Evolutionary conservation across 2,797 vertebrate species (phyloP).

Genomic region (Rhincodon typus): DNA sequence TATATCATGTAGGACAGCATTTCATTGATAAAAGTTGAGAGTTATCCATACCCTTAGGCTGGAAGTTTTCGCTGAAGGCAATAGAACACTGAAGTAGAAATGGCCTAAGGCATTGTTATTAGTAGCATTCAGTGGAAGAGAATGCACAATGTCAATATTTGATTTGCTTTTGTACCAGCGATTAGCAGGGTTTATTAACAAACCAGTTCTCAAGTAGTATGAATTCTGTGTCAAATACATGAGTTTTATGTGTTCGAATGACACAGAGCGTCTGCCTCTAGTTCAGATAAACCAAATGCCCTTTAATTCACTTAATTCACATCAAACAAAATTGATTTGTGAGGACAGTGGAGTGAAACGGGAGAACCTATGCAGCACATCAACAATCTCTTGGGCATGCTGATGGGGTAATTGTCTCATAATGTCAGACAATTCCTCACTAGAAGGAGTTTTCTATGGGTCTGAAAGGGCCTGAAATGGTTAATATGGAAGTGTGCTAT

Average conservation of each 20-base stretch:
- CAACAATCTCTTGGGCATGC: neutral
- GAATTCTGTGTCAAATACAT: neutral
- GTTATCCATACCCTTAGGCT: neutral
- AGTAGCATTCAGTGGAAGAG: too few species aligned
- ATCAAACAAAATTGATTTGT: neutral
- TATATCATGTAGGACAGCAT: neutral
- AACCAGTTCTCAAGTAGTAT: neutral
- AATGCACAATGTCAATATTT: neutral
- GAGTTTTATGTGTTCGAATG: neutral
- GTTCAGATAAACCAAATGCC: neutral
- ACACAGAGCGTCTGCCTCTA: neutral
- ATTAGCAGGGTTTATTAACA: neutral
- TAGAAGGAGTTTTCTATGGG: neutral
- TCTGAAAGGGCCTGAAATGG: too few species aligned
- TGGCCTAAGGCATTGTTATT: neutral
- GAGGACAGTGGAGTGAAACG: neutral
- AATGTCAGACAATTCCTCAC: neutral
- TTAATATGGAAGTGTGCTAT: too few species aligned
- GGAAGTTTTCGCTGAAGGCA: slow-evolving; percentile 18
- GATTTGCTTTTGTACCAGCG: neutral
- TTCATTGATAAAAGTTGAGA: neutral
- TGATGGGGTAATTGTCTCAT: too few species aligned
- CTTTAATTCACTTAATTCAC: neutral
- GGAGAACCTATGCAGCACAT: too few species aligned
- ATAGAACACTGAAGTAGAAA: neutral